phyloP scores from a whole-genome alignment of 2,113 vertebrate species.

The Lepidothrix coronata region DNA sequence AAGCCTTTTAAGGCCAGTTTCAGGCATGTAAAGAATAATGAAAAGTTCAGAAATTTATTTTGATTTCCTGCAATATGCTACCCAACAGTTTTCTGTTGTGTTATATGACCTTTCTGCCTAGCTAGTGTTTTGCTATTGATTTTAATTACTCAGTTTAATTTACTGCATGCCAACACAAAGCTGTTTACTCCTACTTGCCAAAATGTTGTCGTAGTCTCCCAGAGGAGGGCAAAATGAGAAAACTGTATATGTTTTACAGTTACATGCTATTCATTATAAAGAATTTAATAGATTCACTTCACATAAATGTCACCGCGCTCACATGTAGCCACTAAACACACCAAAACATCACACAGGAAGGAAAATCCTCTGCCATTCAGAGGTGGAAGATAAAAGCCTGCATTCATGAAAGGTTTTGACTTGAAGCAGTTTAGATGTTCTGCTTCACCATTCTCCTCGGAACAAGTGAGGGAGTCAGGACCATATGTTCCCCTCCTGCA shows the following conservation, averaged over 20 bases:
- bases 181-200: slow-evolving; percentile 83
- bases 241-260: slow-evolving; percentile 70
- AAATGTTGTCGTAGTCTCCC: slow-evolving; percentile 81
- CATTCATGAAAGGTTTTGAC: slow-evolving; percentile 40
- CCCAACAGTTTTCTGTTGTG: slow-evolving; percentile 77
- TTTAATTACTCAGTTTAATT: slow-evolving; percentile 93
- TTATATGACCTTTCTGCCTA: slow-evolving; percentile 89
- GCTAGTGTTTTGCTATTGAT: slow-evolving; percentile 92
- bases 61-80: slow-evolving; percentile 80
- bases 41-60: slow-evolving; percentile 85
- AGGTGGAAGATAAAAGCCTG: slow-evolving; percentile 22
- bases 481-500: slow-evolving; percentile 18
- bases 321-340: slow-evolving; percentile 59
- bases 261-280: slow-evolving; percentile 71
- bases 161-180: slow-evolving; percentile 84
- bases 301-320: slow-evolving; percentile 73
- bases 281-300: slow-evolving; percentile 71
- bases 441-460: background rate
- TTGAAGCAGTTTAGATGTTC: slow-evolving; percentile 37
- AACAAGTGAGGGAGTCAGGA: background rate
- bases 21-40: slow-evolving; percentile 80
- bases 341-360: background rate
- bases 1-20: slow-evolving; percentile 33
- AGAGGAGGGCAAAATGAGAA: slow-evolving; percentile 74
- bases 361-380: background rate